Percentiles rank a stretch among this genome's conserved stretches.
phyloP scores from a whole-genome alignment of 2,888 invertebrate species.

The Meiosimyza platycephala region DNA sequence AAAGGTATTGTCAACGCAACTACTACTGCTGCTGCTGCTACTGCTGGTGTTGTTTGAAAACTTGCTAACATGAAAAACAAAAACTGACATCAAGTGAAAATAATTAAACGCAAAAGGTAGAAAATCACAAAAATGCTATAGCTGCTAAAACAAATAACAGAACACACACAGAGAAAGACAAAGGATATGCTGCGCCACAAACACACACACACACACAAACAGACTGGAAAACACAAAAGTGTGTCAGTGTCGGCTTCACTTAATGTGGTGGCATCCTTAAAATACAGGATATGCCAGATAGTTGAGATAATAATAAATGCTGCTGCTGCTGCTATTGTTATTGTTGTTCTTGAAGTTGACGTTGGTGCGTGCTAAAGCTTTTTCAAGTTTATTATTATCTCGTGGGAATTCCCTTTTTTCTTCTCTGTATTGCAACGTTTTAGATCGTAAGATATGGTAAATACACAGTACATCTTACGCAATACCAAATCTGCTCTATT shows the following conservation, averaged over 20 bases:
- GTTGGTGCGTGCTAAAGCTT: background rate
- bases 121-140: background rate
- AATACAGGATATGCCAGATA: constrained; percentile 9
- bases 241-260: background rate
- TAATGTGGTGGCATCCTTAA: background rate
- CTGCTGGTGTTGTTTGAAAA: no score
- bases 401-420: constrained; percentile 12
- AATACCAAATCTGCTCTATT: no score
- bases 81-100: constrained; percentile 17
- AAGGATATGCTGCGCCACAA: no score
- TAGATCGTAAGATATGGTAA: no score
- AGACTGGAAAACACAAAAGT: background rate
- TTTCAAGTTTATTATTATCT: constrained; percentile 22
- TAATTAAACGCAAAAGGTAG: constrained; percentile 22
- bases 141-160: background rate
- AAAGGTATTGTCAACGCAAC: no score
- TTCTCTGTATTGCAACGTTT: background rate
- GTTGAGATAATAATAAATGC: constrained; percentile 27
- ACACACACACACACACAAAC: no score
- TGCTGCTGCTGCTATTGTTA: no score
- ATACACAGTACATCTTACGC: no score
- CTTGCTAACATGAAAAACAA: no score
- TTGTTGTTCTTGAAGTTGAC: background rate
- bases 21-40: no score
- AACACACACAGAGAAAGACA: background rate